Conservation (phyloP, 2,888 invertebrate genomes). For the Geotrupes spiniger region DNA sequence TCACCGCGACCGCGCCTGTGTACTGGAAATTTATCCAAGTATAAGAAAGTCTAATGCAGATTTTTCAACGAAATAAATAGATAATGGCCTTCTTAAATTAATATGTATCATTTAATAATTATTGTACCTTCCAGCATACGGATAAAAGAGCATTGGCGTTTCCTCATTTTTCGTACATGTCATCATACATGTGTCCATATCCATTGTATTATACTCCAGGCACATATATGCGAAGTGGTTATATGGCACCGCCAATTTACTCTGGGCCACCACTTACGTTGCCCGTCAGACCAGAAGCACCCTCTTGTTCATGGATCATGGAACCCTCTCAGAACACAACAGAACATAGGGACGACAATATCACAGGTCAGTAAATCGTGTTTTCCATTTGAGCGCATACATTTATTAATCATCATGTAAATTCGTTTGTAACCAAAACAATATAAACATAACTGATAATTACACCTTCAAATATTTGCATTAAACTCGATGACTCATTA, state of each 20-base stretch:
- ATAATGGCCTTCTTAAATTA: no score
- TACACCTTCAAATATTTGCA: background rate
- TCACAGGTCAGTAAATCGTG: slow-evolving; percentile 56
- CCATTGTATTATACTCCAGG: slow-evolving; percentile 40
- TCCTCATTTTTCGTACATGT: slow-evolving; percentile 51
- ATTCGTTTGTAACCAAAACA: background rate
- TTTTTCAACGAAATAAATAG: no score
- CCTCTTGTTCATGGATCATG: slow-evolving; percentile 57
- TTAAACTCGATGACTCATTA: no score
- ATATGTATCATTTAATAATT: no score
- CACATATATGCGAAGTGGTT: slow-evolving; percentile 37
- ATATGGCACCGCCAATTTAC: slow-evolving; percentile 42
- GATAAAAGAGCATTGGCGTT: slow-evolving; percentile 39
- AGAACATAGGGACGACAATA: slow-evolving; percentile 59
- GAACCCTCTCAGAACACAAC: slow-evolving; percentile 41
- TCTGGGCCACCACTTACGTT: slow-evolving; percentile 52
- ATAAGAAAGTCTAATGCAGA: no score
- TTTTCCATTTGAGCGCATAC: no score
- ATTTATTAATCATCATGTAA: no score
- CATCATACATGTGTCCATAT: slow-evolving; percentile 48
- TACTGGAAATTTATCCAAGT: no score
- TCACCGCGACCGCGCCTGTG: no score
- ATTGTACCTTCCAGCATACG: slow-evolving; percentile 34
- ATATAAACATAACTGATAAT: background rate
- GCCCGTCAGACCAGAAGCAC: slow-evolving; percentile 49